These are phyloP conservation scores for Amiota communis DNA, from an alignment of 2,888 invertebrate genomes.

Conservation along the genomic window DNA sequence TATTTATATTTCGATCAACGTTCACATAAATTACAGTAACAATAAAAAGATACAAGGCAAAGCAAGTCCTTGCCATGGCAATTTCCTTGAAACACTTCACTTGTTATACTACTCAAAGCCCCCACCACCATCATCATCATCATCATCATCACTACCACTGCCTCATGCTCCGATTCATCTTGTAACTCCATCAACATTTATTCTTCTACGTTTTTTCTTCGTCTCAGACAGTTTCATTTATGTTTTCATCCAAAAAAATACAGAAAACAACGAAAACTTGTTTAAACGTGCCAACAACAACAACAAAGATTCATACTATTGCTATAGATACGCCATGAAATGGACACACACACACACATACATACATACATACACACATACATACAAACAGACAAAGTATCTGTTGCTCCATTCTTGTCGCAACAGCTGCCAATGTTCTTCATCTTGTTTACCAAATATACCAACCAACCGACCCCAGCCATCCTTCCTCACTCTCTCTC, in stretches of 20 bases:
- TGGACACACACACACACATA: background rate
- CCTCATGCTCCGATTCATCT: too few relatives aligned
- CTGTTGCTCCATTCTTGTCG: conserved; percentile 16
- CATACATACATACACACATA: too few relatives aligned
- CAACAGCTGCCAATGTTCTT: conserved; percentile 25
- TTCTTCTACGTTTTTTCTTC: background rate
- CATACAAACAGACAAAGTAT: background rate
- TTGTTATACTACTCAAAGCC: background rate
- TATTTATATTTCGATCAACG: conserved; percentile 1
- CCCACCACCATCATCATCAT: background rate
- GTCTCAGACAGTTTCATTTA: background rate
- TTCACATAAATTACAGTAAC: background rate
- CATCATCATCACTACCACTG: background rate
- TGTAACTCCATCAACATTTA: too few relatives aligned
- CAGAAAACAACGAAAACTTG: too few relatives aligned
- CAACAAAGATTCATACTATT: background rate
- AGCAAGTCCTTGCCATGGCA: background rate
- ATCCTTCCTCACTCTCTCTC: too few relatives aligned
- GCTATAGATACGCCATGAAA: background rate
- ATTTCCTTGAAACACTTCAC: background rate
- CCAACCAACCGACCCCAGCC: background rate
- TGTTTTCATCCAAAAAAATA: background rate
- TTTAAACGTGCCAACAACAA: too few relatives aligned
- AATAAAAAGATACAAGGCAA: background rate
- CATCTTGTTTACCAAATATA: background rate